Evolutionary conservation across 2,888 invertebrate genomes (phyloP).

Genomic region (Parnassius smintheus): DNA sequence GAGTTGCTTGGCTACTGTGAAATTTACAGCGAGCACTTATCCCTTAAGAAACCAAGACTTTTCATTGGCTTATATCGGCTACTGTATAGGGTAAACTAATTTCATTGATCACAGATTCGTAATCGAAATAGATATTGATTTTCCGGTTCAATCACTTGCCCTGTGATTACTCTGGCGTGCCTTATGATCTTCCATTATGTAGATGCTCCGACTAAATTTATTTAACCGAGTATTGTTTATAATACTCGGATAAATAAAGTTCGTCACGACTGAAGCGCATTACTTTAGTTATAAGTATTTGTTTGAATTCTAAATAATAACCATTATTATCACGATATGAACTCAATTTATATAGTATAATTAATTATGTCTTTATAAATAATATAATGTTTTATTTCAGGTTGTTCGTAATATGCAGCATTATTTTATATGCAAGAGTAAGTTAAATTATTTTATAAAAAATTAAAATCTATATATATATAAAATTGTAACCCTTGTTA

Average conservation of each 20-base stretch:
- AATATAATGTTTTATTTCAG: constrained; percentile 1
- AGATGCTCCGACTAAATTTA: constrained; percentile 29
- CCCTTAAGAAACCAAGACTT: no score
- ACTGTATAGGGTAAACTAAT: constrained; percentile 54
- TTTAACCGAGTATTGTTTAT: constrained; percentile 14
- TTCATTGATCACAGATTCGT: constrained; percentile 37
- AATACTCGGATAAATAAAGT: constrained; percentile 33
- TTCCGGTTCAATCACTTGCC: constrained; percentile 50
- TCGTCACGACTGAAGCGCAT: constrained; percentile 44
- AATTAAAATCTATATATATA: no score
- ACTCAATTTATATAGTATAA: constrained; percentile 24
- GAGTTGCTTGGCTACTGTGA: no score
- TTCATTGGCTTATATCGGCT: constrained; percentile 38
- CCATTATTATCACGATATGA: constrained; percentile 52
- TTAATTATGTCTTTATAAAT: no score
- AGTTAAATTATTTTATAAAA: constrained; percentile 13
- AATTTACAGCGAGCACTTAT: no score
- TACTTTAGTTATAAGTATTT: background rate
- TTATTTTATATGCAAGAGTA: constrained; percentile 39
- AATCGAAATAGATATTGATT: constrained; percentile 50
- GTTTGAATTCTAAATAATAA: background rate
- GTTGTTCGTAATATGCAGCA: constrained; percentile 20
- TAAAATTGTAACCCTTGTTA: no score
- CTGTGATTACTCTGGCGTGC: constrained; percentile 71
- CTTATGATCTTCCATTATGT: constrained; percentile 64